phyloP scores from a whole-genome alignment of 2,113 vertebrate genomes.

The Chloropsis cyanopogon region DNA sequence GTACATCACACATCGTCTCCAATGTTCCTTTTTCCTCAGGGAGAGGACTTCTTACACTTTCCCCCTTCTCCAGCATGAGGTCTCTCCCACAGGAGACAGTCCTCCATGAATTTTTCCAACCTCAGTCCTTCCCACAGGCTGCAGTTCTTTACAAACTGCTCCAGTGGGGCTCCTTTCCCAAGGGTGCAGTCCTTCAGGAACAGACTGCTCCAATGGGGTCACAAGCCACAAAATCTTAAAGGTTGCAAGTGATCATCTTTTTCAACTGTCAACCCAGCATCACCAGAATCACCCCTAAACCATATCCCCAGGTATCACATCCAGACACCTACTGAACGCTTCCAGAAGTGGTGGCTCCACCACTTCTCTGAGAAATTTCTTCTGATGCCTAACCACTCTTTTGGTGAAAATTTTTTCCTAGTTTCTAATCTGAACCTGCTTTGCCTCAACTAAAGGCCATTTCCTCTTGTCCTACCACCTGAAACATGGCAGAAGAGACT shows the following conservation, averaged over 20 bases:
- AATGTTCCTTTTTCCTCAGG: not conserved
- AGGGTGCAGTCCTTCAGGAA: not conserved
- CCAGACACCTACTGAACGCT: not conserved
- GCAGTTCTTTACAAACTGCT: not conserved
- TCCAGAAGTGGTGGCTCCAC: not conserved
- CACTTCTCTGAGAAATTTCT: not conserved
- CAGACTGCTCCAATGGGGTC: not conserved
- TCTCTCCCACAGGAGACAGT: not conserved
- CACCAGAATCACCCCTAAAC: not conserved
- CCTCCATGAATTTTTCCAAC: not conserved
- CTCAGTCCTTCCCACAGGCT: not conserved
- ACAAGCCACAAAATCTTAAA: not conserved
- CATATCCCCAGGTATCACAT: not conserved
- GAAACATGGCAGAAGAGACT: not conserved
- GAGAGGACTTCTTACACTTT: not conserved
- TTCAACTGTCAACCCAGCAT: not conserved
- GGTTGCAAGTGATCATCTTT: not conserved
- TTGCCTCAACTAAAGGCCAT: not conserved
- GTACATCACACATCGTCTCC: not conserved
- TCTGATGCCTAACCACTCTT: not conserved
- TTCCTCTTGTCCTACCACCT: not conserved
- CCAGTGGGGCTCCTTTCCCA: not conserved
- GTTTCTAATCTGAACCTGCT: not conserved
- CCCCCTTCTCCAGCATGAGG: not conserved
- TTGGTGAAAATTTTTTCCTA: not conserved